Evolutionary conservation across 2,113 vertebrate species (phyloP).

Genomic region (Harpagus bidentatus): DNA sequence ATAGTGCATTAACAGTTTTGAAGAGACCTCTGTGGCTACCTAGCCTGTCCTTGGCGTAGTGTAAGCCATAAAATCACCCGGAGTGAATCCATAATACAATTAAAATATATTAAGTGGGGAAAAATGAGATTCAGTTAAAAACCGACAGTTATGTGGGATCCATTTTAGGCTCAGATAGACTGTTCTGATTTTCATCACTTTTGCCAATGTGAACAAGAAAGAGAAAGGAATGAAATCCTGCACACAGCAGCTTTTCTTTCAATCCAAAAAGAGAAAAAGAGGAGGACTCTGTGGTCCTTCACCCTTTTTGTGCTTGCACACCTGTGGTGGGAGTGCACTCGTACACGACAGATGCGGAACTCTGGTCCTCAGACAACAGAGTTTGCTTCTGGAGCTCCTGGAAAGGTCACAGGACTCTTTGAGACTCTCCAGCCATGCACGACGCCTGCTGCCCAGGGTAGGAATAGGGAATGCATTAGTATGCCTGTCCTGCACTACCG

Average conservation of each 20-base stretch:
- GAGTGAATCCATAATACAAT: background rate
- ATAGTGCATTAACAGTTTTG: rapidly evolving
- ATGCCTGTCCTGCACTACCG: rapidly evolving
- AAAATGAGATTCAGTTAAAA: background rate
- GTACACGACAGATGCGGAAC: too few relatives aligned
- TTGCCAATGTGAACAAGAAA: background rate
- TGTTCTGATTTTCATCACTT: background rate
- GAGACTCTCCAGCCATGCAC: background rate
- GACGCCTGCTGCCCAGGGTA: rapidly evolving
- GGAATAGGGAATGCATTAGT: background rate
- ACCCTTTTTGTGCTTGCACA: background rate
- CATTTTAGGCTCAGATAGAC: background rate
- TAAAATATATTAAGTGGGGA: background rate
- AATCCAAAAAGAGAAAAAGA: too few relatives aligned
- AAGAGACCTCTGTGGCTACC: background rate
- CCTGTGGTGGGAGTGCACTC: background rate
- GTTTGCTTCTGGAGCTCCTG: background rate
- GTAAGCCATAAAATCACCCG: background rate
- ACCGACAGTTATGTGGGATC: background rate
- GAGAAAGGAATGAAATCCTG: background rate
- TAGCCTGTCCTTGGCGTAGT: background rate
- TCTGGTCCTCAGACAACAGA: too few relatives aligned
- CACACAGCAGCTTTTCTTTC: background rate
- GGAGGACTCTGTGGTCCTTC: background rate
- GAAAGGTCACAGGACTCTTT: background rate